These are phyloP conservation scores for Lithophane ornitopus DNA, from an alignment of 2,888 invertebrate species.

Conservation along the genomic window DNA sequence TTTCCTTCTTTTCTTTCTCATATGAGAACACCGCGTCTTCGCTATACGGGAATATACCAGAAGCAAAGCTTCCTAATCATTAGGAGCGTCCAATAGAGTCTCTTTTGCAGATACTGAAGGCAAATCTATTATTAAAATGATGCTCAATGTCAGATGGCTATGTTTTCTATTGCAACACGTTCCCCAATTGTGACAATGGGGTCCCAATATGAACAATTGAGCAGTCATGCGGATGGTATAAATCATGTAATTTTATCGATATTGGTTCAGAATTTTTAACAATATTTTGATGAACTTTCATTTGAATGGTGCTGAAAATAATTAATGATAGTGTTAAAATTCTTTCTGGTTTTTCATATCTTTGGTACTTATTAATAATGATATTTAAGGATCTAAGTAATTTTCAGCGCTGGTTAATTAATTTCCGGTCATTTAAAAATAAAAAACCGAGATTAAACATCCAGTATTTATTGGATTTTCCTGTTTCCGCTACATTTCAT, in stretches of 20 bases:
- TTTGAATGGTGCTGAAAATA: background rate
- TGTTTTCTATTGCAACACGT: slow-evolving; percentile 1
- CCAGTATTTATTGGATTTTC: slow-evolving; percentile 2
- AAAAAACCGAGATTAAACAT: slow-evolving; percentile 24
- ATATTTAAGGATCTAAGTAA: background rate
- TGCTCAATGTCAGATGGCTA: background rate
- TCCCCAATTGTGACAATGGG: slow-evolving; percentile 17
- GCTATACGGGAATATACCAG: background rate
- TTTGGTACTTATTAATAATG: background rate
- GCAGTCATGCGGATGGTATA: background rate
- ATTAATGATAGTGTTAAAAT: background rate
- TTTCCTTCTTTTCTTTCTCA: too few species aligned
- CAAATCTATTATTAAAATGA: slow-evolving; percentile 1
- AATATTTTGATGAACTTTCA: background rate
- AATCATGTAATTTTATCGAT: background rate
- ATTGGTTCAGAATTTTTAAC: background rate
- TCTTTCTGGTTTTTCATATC: background rate
- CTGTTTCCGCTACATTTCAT: slow-evolving; percentile 25
- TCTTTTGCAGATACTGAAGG: background rate
- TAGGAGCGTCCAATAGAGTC: background rate
- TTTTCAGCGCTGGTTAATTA: background rate
- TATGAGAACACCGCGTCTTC: background rate
- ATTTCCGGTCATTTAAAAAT: background rate
- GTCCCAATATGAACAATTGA: background rate
- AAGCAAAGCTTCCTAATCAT: background rate